phyloP scores from a whole-genome alignment of 1,140 invertebrate genomes.

The Heliconius melpomene region DNA sequence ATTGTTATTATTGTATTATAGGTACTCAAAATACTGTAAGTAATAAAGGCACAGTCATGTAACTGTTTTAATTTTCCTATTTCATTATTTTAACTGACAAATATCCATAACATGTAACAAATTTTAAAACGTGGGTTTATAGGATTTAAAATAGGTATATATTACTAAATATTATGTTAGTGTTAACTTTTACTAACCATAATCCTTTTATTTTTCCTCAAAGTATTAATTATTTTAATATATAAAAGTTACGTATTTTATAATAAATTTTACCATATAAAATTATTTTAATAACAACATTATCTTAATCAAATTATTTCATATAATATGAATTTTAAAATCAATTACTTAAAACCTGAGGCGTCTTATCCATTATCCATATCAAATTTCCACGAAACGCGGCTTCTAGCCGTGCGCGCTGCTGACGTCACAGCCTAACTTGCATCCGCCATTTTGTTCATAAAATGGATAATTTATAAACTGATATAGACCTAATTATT shows the following conservation, averaged over 20 bases:
- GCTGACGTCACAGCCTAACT: conserved; percentile 50
- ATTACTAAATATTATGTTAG: too few species aligned
- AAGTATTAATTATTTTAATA: background rate
- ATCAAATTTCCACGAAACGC: conserved; percentile 52
- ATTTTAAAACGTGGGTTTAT: background rate
- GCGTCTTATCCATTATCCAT: conserved; percentile 21
- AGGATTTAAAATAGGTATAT: too few species aligned
- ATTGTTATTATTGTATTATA: background rate
- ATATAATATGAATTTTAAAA: background rate
- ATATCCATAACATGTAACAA: background rate
- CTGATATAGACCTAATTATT: conserved; percentile 1
- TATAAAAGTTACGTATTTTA: too few species aligned
- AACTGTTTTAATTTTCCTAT: background rate
- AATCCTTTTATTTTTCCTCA: background rate
- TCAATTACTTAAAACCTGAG: background rate
- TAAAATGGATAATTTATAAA: conserved; percentile 47
- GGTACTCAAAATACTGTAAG: background rate
- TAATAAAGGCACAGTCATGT: background rate
- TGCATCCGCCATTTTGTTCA: conserved; percentile 66
- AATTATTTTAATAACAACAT: too few species aligned
- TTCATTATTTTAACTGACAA: background rate
- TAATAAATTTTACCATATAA: too few species aligned
- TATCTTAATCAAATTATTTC: too few species aligned
- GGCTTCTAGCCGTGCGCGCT: conserved; percentile 32
- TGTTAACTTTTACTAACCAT: too few species aligned